phyloP scores from a whole-genome alignment of 2,797 vertebrate species.

The Sebastes iracundus region DNA sequence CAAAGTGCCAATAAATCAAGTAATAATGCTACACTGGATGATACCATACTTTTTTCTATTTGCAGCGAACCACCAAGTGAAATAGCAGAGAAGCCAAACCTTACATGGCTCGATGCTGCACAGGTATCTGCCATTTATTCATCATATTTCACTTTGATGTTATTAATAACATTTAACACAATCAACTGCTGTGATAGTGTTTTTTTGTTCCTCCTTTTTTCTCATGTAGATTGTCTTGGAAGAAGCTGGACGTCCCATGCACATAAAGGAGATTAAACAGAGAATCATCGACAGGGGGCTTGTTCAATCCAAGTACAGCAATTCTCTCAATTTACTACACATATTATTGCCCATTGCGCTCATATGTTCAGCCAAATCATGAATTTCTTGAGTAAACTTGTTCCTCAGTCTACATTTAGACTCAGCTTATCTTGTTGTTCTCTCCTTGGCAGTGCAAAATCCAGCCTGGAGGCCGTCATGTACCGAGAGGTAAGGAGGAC shows the following conservation, averaged over 20 bases:
- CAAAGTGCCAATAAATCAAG: not conserved
- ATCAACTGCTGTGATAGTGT: not conserved
- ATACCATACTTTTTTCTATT: not conserved
- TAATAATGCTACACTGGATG: not conserved
- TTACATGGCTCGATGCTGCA: constrained; percentile 88
- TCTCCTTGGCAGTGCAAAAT: constrained; percentile 81
- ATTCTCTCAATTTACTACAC: not conserved
- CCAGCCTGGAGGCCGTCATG: constrained; percentile 87
- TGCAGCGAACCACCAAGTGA: constrained; percentile 81
- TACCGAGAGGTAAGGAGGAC: constrained; percentile 84
- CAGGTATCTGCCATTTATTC: constrained; percentile 73
- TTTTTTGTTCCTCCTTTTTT: not conserved
- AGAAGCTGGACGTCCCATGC: constrained; percentile 86
- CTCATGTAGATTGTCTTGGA: constrained; percentile 83
- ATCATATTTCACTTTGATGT: not conserved
- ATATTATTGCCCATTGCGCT: not conserved
- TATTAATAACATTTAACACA: not conserved
- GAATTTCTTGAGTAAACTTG: not conserved
- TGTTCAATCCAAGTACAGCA: constrained; percentile 84
- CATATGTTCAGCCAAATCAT: not conserved
- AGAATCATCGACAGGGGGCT: constrained; percentile 86
- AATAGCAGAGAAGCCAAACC: constrained; percentile 86
- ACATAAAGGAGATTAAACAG: constrained; percentile 90
- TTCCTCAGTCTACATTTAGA: not conserved
- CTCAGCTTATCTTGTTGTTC: not conserved